Base-by-base conservation (phyloP, 2,113 vertebrate species). In the Todiramphus saurophagus region DNA sequence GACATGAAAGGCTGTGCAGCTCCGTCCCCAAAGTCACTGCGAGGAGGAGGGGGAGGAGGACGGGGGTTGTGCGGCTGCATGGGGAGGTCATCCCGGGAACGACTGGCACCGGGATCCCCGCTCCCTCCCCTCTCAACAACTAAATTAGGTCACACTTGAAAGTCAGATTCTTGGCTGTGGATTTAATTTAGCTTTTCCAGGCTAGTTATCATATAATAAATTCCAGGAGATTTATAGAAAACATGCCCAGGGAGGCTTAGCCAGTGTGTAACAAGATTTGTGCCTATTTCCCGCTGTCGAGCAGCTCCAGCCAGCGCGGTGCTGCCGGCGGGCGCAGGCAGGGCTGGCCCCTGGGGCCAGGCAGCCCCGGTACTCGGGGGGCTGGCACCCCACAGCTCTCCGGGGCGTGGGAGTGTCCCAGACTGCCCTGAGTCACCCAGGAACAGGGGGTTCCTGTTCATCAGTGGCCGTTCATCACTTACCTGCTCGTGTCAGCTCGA, bases 161-260 rank as follows among this genome's bases (percentile, higher is more conserved):
- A 96, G 96, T 94, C 95, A 84, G 91, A 91, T 94, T 94, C 96
- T 95, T 96, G 94, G 88, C 84, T 77, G 74, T 60, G 96, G 96
- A 93, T 94, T 97, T 96, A 82, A 76, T 97, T 96, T 94, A 81
- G 96, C 88, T 97, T 96, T 97, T 96, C 94, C 96, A 96, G 94
- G 94, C 93, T 95, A 94, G 96, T 96, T 91, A 96, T 95, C 78
- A 58, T 95, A 84, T 87, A 87, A 97, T 96, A 96, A 96, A 87
- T 96, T 95, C 94, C 88, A 77, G 86, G 95, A 91, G 94, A 96
- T 96, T 97, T 97, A 96, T 90, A 95, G 92, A 93, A 97, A 97
- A 95, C 94, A 88, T 67, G 94, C 94, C 97, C 93, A 62, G 95
- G 80, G 96, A 97, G 93, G 94, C 94, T 96, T 91, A 97, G 96